These are phyloP conservation scores for Gymnothorax reevesii DNA, from an alignment of 2,797 vertebrate species.

Conservation along the genomic window DNA sequence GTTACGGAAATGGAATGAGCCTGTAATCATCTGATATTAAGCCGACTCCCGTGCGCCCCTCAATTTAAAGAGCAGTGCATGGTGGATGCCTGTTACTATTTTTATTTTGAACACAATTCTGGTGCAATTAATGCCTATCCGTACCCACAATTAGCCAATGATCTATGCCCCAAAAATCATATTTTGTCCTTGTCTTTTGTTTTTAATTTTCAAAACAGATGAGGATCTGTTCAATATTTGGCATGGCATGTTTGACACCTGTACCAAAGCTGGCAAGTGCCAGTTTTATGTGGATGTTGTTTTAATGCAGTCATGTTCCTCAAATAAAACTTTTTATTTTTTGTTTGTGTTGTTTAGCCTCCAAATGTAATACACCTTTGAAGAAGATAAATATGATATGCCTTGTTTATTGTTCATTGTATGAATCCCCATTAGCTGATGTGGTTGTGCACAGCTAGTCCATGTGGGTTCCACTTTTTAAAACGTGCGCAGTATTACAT, in stretches of 20 bases:
- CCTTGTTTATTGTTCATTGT: too few species aligned
- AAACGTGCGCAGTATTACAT: too few species aligned
- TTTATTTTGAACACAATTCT: conserved; percentile 58
- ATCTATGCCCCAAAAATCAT: conserved; percentile 53
- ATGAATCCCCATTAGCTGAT: too few species aligned
- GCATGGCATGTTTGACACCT: conserved; percentile 1
- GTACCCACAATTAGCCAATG: conserved; percentile 39
- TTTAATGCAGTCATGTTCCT: not conserved
- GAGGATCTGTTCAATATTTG: conserved; percentile 12
- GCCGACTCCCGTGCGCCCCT: not conserved
- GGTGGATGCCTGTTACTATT: conserved; percentile 57
- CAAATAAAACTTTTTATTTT: not conserved
- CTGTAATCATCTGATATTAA: conserved; percentile 3
- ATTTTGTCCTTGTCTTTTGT: not conserved
- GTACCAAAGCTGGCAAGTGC: not conserved
- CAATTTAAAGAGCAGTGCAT: conserved; percentile 20
- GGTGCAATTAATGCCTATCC: conserved; percentile 64
- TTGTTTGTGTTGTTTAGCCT: too few species aligned
- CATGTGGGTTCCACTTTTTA: too few species aligned
- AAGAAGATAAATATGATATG: too few species aligned
- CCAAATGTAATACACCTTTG: too few species aligned
- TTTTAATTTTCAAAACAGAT: conserved; percentile 22
- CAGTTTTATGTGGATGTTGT: not conserved
- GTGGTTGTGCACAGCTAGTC: too few species aligned
- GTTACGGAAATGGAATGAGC: not conserved